These are phyloP conservation scores for Leucozona laternaria DNA, from an alignment of 2,888 invertebrate genomes.

Conservation along the genomic window DNA sequence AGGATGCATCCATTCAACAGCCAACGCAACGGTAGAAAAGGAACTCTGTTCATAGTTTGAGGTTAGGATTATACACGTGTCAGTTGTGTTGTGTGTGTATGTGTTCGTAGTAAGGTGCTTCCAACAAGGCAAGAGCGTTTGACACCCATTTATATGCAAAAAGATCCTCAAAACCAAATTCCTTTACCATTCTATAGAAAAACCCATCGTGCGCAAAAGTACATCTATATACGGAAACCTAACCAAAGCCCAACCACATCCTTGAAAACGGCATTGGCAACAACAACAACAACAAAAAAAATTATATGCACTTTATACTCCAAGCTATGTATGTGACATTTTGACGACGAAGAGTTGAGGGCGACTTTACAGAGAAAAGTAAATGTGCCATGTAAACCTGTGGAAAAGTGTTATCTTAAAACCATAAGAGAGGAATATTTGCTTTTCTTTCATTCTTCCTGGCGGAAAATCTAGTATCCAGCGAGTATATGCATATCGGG, in stretches of 20 bases:
- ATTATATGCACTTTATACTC: background rate
- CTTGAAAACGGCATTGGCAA: constrained; percentile 5
- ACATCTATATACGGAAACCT: constrained; percentile 9
- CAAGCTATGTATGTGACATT: background rate
- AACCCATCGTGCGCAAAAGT: constrained; percentile 1
- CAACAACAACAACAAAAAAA: background rate
- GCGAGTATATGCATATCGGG: background rate
- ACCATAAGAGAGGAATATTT: constrained; percentile 4
- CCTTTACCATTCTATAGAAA: constrained; percentile 14
- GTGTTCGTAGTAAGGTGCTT: background rate
- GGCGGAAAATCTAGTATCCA: background rate
- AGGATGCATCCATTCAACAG: background rate
- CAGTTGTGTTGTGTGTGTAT: constrained; percentile 2
- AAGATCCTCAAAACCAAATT: constrained; percentile 17
- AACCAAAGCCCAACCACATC: background rate
- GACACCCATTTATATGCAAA: background rate
- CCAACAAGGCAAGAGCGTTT: background rate
- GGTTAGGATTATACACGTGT: constrained; percentile 16
- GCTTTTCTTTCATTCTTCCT: background rate
- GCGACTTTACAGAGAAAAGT: background rate
- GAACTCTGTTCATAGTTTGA: background rate
- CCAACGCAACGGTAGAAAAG: background rate
- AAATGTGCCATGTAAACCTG: constrained; percentile 41
- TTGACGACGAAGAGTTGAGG: background rate
- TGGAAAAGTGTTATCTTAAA: constrained; percentile 31